These are phyloP conservation scores for Phortica okadai DNA, from an alignment of 2,888 invertebrate species.

Conservation along the genomic window DNA sequence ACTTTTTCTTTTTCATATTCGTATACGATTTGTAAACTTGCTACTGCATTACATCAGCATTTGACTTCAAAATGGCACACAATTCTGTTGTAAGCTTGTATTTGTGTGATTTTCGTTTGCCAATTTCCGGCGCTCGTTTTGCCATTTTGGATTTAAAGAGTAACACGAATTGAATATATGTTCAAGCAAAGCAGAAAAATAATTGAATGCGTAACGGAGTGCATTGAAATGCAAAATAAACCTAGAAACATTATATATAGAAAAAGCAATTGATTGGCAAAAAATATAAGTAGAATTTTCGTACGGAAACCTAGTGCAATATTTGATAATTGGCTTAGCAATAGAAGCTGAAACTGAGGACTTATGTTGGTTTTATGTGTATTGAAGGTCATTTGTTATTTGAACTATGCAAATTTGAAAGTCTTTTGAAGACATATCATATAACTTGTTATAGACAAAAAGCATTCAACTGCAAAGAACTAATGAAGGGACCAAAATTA, in stretches of 20 bases:
- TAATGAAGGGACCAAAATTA: not conserved
- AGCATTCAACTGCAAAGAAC: not conserved
- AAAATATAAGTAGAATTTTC: not conserved
- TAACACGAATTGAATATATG: conserved; percentile 12
- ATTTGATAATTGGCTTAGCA: not conserved
- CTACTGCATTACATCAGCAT: conserved; percentile 26
- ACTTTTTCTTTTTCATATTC: conserved; percentile 46
- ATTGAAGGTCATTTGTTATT: conserved; percentile 69
- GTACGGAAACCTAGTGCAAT: not conserved
- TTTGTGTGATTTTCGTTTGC: conserved; percentile 17
- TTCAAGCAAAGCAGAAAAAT: not conserved
- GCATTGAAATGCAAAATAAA: not conserved
- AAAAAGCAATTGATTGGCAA: not conserved
- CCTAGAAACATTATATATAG: not conserved
- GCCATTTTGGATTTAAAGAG: not conserved
- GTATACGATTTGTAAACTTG: conserved; percentile 49
- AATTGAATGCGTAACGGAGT: conserved; percentile 3
- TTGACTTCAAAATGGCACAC: not conserved
- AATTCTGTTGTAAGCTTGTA: not conserved
- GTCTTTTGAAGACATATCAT: conserved; percentile 58
- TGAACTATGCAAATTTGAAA: conserved; percentile 70
- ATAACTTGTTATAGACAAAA: conserved; percentile 49
- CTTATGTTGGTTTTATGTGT: not conserved
- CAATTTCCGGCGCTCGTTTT: conserved; percentile 15
- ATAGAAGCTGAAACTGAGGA: conserved; percentile 10